These are phyloP conservation scores for Acipenser ruthenus DNA, from an alignment of 2,797 vertebrate species.

Conservation along the genomic window DNA sequence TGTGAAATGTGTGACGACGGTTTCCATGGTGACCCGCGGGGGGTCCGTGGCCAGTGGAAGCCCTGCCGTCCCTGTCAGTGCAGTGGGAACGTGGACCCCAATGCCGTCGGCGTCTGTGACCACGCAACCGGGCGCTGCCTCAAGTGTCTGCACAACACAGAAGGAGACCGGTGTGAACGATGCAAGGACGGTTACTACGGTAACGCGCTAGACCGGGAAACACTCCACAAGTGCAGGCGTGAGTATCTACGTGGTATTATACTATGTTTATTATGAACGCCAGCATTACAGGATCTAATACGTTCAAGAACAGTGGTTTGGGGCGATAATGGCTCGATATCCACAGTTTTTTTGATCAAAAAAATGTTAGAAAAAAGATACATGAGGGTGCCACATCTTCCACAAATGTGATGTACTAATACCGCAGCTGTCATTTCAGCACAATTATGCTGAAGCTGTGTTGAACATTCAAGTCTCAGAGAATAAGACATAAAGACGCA, in stretches of 20 bases:
- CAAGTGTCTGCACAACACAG: slow-evolving; percentile 74
- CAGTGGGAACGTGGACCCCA: slow-evolving; percentile 72
- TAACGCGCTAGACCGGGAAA: slow-evolving; percentile 44
- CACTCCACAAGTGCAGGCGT: slow-evolving; percentile 65
- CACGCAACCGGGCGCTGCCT: slow-evolving; percentile 68
- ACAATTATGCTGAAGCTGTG: background rate
- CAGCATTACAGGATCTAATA: too few relatives aligned
- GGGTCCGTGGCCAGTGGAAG: slow-evolving; percentile 44
- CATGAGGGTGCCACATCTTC: too few relatives aligned
- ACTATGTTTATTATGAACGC: too few relatives aligned
- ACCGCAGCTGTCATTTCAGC: too few relatives aligned
- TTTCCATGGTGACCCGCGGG: slow-evolving; percentile 80
- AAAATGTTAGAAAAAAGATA: too few relatives aligned
- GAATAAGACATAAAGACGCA: background rate
- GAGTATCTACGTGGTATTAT: slow-evolving; percentile 35
- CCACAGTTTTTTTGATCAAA: too few relatives aligned
- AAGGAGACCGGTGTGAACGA: slow-evolving; percentile 64
- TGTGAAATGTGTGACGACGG: slow-evolving; percentile 86
- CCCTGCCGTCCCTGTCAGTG: slow-evolving; percentile 73
- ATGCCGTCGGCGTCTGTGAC: slow-evolving; percentile 77
- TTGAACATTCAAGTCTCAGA: slow-evolving; percentile 1
- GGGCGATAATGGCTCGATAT: too few relatives aligned
- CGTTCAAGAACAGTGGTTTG: too few relatives aligned
- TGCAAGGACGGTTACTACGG: slow-evolving; percentile 74
- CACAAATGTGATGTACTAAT: too few relatives aligned